A percentile compares a stretch with the other conserved stretches of the same genome.
Evolutionary conservation across 2,888 invertebrate species (phyloP).

Genomic region (Dasysyrphus albostriatus): DNA sequence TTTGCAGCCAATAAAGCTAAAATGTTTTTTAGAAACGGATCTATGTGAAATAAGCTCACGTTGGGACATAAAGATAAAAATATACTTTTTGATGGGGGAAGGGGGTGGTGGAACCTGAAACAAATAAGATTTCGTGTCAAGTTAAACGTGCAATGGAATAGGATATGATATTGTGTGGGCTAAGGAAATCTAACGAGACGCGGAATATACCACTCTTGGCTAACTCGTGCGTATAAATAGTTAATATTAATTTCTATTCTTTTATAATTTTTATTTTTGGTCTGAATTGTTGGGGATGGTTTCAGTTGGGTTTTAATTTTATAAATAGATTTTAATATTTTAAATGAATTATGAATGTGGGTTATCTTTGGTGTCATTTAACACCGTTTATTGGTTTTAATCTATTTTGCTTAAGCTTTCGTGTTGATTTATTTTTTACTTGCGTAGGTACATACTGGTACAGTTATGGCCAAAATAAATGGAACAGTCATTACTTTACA

Average conservation of each 20-base stretch:
- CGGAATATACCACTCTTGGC: neutral
- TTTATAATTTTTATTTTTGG: conserved; percentile 15
- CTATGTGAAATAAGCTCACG: conserved; percentile 66
- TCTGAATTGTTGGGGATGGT: neutral
- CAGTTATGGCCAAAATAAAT: too few species aligned
- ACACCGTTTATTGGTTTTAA: conserved; percentile 9
- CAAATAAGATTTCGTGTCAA: conserved; percentile 38
- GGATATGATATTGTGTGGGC: conserved; percentile 5
- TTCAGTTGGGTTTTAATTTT: neutral
- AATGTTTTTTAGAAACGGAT: conserved; percentile 62
- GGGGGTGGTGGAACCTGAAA: neutral
- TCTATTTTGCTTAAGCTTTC: neutral
- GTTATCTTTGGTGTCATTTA: neutral
- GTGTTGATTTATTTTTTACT: too few species aligned
- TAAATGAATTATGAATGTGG: conserved; percentile 12
- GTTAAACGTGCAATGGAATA: conserved; percentile 8
- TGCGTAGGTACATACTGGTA: too few species aligned
- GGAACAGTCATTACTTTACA: too few species aligned
- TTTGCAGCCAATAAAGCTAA: conserved; percentile 66
- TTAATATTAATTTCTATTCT: neutral
- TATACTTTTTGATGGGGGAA: neutral
- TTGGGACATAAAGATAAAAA: conserved; percentile 46
- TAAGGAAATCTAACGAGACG: neutral
- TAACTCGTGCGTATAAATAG: conserved; percentile 22
- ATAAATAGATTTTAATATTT: conserved; percentile 24